These are phyloP conservation scores for Palythoa caribaeorum DNA, from an alignment of 92 coral and sea anemone species.

Conservation along the genomic window DNA sequence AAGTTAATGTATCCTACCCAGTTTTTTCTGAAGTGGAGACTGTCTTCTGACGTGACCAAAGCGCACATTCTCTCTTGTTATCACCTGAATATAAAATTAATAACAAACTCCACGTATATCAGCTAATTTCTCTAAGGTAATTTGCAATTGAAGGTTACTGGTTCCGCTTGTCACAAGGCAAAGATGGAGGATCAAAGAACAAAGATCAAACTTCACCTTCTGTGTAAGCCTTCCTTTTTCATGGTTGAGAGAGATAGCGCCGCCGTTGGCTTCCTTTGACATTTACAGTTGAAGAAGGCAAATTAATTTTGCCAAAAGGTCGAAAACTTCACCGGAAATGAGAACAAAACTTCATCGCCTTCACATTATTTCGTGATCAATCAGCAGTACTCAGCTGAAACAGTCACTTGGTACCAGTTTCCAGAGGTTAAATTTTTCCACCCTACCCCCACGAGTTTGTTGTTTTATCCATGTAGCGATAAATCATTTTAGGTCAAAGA, in stretches of 20 bases:
- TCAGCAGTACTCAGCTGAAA: background rate
- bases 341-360: constrained; percentile 34
- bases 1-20: constrained; percentile 1
- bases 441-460: background rate
- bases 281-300: constrained; percentile 29
- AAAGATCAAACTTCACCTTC: constrained; percentile 35
- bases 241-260: constrained; percentile 21
- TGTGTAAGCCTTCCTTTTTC: constrained; percentile 35
- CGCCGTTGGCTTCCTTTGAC: constrained; percentile 47
- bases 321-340: constrained; percentile 34
- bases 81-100: constrained; percentile 20
- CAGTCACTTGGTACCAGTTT: constrained; percentile 36
- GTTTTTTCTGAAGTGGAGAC: constrained; percentile 48
- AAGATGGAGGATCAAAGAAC: constrained; percentile 33
- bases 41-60: constrained; percentile 46
- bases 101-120: background rate
- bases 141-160: background rate
- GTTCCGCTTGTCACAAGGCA: background rate
- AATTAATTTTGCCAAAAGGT: constrained; percentile 12
- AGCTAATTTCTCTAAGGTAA: background rate
- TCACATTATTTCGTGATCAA: background rate
- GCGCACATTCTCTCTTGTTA: constrained; percentile 36
- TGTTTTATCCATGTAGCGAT: background rate
- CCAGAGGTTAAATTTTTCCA: background rate
- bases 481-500: background rate